Evolutionary conservation across 2,113 vertebrate genomes (phyloP).

Genomic region (Numenius arquata): DNA sequence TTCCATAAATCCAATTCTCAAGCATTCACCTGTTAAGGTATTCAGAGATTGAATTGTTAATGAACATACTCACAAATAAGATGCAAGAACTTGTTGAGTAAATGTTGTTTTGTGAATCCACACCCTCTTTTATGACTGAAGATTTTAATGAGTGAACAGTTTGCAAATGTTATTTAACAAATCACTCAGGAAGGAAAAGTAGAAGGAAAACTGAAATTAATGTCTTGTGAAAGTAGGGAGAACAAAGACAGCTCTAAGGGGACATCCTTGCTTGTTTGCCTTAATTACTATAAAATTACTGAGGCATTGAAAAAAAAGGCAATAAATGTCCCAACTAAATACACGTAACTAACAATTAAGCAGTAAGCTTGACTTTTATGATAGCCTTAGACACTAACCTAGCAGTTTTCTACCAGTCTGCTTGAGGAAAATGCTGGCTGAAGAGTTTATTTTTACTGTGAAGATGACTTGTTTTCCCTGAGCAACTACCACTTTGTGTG

Average conservation of each 20-base stretch:
- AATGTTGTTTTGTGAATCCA: neutral
- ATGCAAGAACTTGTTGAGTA: neutral
- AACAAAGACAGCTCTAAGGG: conserved; percentile 18
- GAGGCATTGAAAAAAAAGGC: conserved; percentile 32
- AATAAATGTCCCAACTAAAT: conserved; percentile 33
- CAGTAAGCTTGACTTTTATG: neutral
- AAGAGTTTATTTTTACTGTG: neutral
- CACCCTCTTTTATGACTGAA: neutral
- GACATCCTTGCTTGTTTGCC: neutral
- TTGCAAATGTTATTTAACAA: conserved; percentile 4
- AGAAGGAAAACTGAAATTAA: conserved; percentile 42
- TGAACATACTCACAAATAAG: neutral
- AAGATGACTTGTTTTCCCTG: neutral
- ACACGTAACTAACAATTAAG: conserved; percentile 33
- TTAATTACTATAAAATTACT: conserved; percentile 48
- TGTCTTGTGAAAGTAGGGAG: conserved; percentile 32
- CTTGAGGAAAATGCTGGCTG: conserved; percentile 1
- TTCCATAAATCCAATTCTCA: neutral
- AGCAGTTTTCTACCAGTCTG: conserved; percentile 4
- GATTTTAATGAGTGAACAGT: neutral
- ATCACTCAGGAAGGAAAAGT: neutral
- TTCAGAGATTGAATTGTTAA: neutral
- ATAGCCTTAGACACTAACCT: conserved; percentile 14
- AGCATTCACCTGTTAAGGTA: neutral
- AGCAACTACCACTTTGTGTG: neutral